Base-by-base conservation (phyloP, 2,797 vertebrate species). In the Hypotaenidia philippensis region DNA sequence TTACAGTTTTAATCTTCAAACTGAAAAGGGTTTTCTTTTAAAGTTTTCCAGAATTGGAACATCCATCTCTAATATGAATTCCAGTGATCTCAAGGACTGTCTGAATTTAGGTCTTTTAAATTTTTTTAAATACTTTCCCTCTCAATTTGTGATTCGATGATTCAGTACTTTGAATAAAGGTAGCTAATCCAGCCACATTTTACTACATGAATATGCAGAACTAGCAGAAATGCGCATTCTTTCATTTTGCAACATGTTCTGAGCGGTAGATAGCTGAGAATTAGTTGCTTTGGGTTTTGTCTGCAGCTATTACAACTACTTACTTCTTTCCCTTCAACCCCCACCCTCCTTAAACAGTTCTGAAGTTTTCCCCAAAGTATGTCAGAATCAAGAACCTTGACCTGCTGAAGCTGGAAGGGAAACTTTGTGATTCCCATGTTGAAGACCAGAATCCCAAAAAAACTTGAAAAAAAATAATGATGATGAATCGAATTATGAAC, bases 101-200 rank as follows among this genome's bases (percentile, higher is more conserved):
- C 83, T 82, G 65, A 94, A 93, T 94, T 94, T 90, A 68, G 53
- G 31, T 49, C 25, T 49, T 25, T 41, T 55, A 44, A 41, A 44
- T 79, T 83, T 71, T 50, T 89, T 83, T 41, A 53, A 83, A 77
- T 53, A 61, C 71, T 93, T 95, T 75, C 75, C 77, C 80, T 87
- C 56, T 85, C 78, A 68, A 29, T 25, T 81, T 87, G 26, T 59
- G 77, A 95, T 90, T 87, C 92, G 74, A 92, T 93, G 87, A 95
- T 89, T 95, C 87, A 93, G 34, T 92, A 44, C 76, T 89, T 84
- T 5, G 4, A 89, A 84, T 76, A 41, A 91, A 81, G 74, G 47
- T 47, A 72, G 66, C 74, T 91, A 90, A 96, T 79, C 26, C 66
- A 84, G 31, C 11, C 40, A 94, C 4, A 45, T 36, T 95, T 89